phyloP scores from a whole-genome alignment of 2,113 vertebrate species.

The Marcusenius ussheri region DNA sequence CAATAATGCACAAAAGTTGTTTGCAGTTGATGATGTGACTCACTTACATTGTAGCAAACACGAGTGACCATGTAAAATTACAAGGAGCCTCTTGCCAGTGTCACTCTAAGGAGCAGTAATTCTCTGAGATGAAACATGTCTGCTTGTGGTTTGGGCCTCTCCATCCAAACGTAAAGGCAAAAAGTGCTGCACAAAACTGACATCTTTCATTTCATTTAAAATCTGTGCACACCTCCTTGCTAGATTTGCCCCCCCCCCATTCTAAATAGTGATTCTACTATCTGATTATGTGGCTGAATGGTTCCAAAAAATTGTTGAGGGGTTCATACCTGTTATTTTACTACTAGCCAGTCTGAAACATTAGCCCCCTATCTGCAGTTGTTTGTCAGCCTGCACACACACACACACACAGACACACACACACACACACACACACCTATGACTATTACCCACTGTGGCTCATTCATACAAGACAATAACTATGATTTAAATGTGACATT shows the following conservation, averaged over 20 bases:
- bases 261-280: neutral
- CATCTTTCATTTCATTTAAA: neutral
- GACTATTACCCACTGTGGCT: too few species aligned
- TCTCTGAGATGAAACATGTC: neutral
- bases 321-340: neutral
- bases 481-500: too few species aligned
- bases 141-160: neutral
- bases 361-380: too few species aligned
- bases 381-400: too few species aligned
- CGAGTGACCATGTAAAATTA: neutral
- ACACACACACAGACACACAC: too few species aligned
- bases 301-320: neutral
- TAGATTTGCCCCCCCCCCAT: too few species aligned
- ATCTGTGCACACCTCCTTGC: neutral
- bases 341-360: too few species aligned
- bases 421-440: too few species aligned
- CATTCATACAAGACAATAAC: too few species aligned
- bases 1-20: neutral
- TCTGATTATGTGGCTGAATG: neutral
- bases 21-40: neutral
- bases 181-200: neutral
- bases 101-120: neutral
- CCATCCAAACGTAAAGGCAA: neutral
- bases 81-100: neutral
- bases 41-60: neutral